Evolutionary conservation across 2,797 vertebrate genomes (phyloP).

Genomic region (Oophaga sylvatica): DNA sequence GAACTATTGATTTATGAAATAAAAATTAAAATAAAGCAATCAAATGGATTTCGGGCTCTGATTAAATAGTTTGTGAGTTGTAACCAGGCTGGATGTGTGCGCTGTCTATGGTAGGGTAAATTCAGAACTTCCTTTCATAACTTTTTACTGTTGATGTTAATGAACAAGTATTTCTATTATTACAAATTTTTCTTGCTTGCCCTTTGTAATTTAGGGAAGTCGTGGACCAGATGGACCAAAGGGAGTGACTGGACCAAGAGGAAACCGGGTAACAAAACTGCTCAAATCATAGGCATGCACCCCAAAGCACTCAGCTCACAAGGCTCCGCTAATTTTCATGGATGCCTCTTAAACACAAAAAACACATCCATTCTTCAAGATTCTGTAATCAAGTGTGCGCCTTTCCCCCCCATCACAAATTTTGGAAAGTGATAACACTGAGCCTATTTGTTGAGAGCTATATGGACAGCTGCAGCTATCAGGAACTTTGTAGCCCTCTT

Average conservation of each 20-base stretch:
- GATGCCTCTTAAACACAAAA: too few relatives aligned
- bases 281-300: neutral
- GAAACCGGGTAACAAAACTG: slow-evolving; percentile 77
- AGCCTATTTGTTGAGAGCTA: neutral
- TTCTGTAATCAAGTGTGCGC: too few relatives aligned
- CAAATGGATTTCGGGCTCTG: too few relatives aligned
- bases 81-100: too few relatives aligned
- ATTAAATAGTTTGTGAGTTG: too few relatives aligned
- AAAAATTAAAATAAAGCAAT: too few relatives aligned
- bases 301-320: neutral
- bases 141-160: too few relatives aligned
- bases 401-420: neutral
- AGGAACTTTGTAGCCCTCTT: too few relatives aligned
- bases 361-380: too few relatives aligned
- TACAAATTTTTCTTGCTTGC: neutral
- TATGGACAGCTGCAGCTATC: too few relatives aligned
- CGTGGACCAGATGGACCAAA: slow-evolving; percentile 79
- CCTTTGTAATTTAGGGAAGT: slow-evolving; percentile 76
- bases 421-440: neutral
- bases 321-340: neutral
- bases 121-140: neutral
- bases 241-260: slow-evolving; percentile 78
- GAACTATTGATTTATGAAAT: too few relatives aligned
- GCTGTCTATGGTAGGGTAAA: too few relatives aligned
- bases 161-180: neutral